Evolutionary conservation across 2,888 invertebrate species (phyloP).

Genomic region (Campoplex nolae): DNA sequence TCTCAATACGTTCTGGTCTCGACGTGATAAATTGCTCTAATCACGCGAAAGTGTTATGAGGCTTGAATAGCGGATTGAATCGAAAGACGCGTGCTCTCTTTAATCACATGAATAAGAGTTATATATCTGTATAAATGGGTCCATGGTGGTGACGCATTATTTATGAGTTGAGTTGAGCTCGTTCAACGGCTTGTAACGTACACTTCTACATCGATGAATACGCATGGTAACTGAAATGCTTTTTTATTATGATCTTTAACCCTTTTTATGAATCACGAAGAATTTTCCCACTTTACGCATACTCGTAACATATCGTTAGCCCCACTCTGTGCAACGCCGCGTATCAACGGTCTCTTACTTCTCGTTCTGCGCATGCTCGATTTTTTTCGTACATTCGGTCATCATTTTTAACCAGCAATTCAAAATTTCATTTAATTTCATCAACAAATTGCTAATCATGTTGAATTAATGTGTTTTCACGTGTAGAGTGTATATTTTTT

Average conservation of each 20-base stretch:
- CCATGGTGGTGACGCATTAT: background rate
- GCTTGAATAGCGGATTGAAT: background rate
- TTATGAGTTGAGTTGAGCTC: background rate
- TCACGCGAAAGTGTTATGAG: slow-evolving; percentile 33
- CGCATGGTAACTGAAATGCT: background rate
- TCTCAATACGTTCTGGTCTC: slow-evolving; percentile 20
- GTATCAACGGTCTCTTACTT: background rate
- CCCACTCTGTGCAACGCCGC: background rate
- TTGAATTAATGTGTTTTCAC: background rate
- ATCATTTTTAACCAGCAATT: background rate
- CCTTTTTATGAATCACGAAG: background rate
- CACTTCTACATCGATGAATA: slow-evolving; percentile 14
- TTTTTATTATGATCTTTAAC: slow-evolving; percentile 18
- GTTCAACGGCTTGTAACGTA: background rate
- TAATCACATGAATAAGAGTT: slow-evolving; percentile 2
- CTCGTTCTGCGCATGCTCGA: background rate
- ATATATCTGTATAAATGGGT: background rate
- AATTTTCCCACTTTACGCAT: background rate
- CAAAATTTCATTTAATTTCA: background rate
- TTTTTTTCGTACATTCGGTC: background rate
- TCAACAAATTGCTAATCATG: background rate
- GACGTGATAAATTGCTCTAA: slow-evolving; percentile 31
- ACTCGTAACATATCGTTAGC: background rate
- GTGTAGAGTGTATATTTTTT: background rate
- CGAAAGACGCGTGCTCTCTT: background rate